Conservation (phyloP, 2,113 vertebrate genomes). For the Pampusana beccarii region DNA sequence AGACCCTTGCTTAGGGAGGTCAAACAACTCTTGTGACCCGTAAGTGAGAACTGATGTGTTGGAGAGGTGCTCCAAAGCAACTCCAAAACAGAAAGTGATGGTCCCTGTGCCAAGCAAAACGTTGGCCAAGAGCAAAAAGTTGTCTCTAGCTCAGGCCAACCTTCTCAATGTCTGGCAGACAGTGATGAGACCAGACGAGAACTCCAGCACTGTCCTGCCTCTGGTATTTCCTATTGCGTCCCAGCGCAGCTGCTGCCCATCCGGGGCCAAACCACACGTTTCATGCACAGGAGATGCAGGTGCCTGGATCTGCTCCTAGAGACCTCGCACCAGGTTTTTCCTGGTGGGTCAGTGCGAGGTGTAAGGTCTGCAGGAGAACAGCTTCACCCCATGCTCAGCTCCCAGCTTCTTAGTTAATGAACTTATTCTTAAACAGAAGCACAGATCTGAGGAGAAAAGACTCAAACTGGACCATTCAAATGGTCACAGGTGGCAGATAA, state of each 20-base stretch:
- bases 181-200: background rate
- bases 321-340: background rate
- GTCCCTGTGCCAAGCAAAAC: background rate
- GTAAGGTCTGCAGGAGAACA: background rate
- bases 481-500: too few species aligned
- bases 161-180: background rate
- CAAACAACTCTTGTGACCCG: background rate
- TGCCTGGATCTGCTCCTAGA: background rate
- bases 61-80: background rate
- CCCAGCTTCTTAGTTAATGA: conserved; percentile 98
- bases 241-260: background rate
- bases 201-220: background rate
- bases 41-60: background rate
- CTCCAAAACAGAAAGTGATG: background rate
- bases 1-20: background rate
- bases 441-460: conserved; percentile 95
- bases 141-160: background rate
- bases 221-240: background rate
- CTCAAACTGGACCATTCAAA: conserved; percentile 97
- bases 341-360: background rate
- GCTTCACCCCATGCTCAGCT: background rate
- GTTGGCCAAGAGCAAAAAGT: background rate
- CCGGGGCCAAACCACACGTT: background rate
- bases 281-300: background rate
- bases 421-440: conserved; percentile 98